These are phyloP conservation scores for Enteromius mattozi DNA, from an alignment of 2,797 vertebrate species.

Conservation along the genomic window DNA sequence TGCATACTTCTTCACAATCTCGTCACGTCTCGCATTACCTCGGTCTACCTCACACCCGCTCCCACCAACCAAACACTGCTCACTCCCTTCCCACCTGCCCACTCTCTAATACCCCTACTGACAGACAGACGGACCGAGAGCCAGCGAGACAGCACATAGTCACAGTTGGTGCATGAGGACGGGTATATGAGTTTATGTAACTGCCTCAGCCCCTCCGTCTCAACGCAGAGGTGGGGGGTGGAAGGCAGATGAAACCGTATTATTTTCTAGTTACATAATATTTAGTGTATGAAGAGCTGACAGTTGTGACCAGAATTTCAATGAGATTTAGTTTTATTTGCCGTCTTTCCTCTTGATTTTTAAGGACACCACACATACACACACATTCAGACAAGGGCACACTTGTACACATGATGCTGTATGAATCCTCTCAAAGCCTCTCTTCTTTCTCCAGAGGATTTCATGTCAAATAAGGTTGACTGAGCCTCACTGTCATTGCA, in stretches of 20 bases:
- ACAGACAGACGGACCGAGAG: not conserved
- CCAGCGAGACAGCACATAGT: not conserved
- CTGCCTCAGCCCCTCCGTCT: slow-evolving; percentile 17
- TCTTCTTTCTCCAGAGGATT: slow-evolving; percentile 30
- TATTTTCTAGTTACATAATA: slow-evolving; percentile 60
- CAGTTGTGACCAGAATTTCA: slow-evolving; percentile 47
- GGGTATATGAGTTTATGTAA: slow-evolving; percentile 36
- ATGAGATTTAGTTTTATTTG: slow-evolving; percentile 7
- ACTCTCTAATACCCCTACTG: slow-evolving; percentile 27
- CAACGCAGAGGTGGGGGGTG: not conserved
- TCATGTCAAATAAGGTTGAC: slow-evolving; percentile 39
- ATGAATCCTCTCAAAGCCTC: slow-evolving; percentile 29
- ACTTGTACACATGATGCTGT: slow-evolving; percentile 6
- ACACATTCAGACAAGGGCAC: not conserved
- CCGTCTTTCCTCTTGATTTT: slow-evolving; percentile 33
- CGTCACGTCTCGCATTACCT: not conserved
- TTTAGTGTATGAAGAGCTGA: slow-evolving; percentile 52
- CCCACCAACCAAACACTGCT: not conserved
- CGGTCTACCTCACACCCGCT: not conserved
- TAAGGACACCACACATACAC: not conserved
- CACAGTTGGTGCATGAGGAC: slow-evolving; percentile 30
- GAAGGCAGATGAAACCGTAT: slow-evolving; percentile 39
- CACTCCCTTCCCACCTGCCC: slow-evolving; percentile 10
- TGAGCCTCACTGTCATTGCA: slow-evolving; percentile 5
- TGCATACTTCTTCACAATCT: not conserved